Conservation (phyloP, 2,888 invertebrate species). For the Lochmaea crataegi region DNA sequence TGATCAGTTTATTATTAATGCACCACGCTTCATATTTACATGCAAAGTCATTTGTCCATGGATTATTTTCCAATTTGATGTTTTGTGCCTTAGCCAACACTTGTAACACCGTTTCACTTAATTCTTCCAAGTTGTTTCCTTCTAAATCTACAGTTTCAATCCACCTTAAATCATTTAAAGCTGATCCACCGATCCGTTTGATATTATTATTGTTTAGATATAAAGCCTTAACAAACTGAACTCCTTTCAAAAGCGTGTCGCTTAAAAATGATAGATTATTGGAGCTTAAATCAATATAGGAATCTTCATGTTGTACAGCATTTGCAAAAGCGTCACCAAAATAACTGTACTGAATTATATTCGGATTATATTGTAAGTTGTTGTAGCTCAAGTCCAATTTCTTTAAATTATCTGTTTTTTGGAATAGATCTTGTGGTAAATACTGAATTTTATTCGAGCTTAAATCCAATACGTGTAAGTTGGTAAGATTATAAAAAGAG, state of each 20-base stretch:
- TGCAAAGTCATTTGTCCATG: constrained; percentile 40
- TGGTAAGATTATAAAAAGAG: constrained; percentile 49
- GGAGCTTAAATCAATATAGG: constrained; percentile 47
- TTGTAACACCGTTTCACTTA: constrained; percentile 31
- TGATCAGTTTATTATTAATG: constrained; percentile 7
- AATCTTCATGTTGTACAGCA: constrained; percentile 23
- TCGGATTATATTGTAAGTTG: constrained; percentile 26
- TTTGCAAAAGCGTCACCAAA: constrained; percentile 47
- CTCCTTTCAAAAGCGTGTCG: constrained; percentile 40
- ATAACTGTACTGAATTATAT: constrained; percentile 32
- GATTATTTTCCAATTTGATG: constrained; percentile 41
- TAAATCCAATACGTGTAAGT: constrained; percentile 48
- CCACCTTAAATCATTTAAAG: constrained; percentile 41
- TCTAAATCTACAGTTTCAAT: constrained; percentile 43
- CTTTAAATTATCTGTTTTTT: constrained; percentile 43
- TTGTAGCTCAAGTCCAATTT: constrained; percentile 49
- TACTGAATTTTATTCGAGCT: constrained; percentile 48
- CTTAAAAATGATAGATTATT: constrained; percentile 47
- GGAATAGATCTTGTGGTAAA: constrained; percentile 46
- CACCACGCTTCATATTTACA: constrained; percentile 44
- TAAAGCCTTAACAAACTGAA: constrained; percentile 40
- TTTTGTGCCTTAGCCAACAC: constrained; percentile 24
- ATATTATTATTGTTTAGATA: constrained; percentile 47
- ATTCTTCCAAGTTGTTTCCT: constrained; percentile 43
- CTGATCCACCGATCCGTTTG: constrained; percentile 36